phyloP scores from a whole-genome alignment of 2,113 vertebrate species.

The Daboia siamensis region DNA sequence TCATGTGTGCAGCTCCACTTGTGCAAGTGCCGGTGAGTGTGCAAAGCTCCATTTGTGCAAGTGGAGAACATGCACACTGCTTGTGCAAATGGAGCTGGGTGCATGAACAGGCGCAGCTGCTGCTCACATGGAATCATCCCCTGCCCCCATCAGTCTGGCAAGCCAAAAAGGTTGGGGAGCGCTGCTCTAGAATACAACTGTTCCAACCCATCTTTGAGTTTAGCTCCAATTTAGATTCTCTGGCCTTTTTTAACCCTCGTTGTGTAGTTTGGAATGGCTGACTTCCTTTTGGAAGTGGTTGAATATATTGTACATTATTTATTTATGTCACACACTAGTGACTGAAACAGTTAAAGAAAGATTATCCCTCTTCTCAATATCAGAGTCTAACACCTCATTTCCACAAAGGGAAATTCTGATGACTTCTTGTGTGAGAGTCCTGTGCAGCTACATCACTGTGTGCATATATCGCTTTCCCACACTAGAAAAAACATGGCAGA shows the following conservation, averaged over 20 bases:
- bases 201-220: neutral
- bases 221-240: neutral
- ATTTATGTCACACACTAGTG: neutral
- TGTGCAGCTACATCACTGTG: neutral
- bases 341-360: neutral
- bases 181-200: neutral
- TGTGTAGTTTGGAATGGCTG: neutral
- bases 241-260: neutral
- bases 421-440: neutral
- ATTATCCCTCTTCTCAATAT: neutral
- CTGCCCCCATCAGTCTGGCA: neutral
- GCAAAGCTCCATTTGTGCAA: neutral
- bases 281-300: neutral
- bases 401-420: neutral
- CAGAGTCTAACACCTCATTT: neutral
- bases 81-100: neutral
- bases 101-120: rapidly evolving
- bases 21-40: neutral
- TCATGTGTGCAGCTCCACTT: neutral
- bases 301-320: neutral
- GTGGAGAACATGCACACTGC: neutral
- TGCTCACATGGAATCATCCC: neutral
- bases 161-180: neutral
- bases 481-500: neutral
- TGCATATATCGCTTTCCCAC: neutral